These are phyloP conservation scores for Caenorhabditis auriculariae DNA, from an alignment of 2,888 invertebrate genomes.

Conservation along the genomic window DNA sequence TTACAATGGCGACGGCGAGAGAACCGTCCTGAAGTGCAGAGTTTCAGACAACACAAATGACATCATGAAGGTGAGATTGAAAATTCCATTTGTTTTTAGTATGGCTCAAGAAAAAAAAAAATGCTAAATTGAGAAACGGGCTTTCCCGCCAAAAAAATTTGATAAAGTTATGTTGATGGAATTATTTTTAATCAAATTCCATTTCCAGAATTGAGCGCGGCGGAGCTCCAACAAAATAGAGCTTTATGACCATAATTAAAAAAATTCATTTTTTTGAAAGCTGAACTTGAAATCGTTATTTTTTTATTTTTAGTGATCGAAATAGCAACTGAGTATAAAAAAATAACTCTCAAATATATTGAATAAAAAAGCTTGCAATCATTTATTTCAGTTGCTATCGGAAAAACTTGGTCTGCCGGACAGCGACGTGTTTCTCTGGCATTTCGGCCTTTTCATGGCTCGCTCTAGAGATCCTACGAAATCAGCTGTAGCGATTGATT, in stretches of 20 bases:
- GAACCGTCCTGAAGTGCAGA: conserved; percentile 26
- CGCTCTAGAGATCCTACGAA: conserved; percentile 68
- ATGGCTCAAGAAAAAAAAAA: too few relatives aligned
- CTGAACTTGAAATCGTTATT: neutral
- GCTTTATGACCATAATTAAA: neutral
- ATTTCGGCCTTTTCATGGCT: conserved; percentile 87
- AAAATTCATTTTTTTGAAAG: too few relatives aligned
- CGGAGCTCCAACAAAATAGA: neutral
- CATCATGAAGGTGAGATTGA: conserved; percentile 41
- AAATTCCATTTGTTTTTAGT: neutral
- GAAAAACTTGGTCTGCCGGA: conserved; percentile 75
- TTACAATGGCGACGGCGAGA: conserved; percentile 38
- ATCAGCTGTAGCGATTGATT: conserved; percentile 12
- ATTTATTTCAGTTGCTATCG: conserved; percentile 78
- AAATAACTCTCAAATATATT: too few relatives aligned
- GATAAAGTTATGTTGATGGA: too few relatives aligned
- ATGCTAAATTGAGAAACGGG: too few relatives aligned
- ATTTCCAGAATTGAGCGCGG: neutral
- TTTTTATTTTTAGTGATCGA: neutral
- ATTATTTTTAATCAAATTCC: conserved; percentile 3
- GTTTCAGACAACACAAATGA: conserved; percentile 39
- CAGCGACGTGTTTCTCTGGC: conserved; percentile 78
- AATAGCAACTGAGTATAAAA: too few relatives aligned
- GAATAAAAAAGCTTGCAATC: too few relatives aligned
- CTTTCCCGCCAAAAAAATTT: too few relatives aligned